These are phyloP conservation scores for Drosophila prolongata DNA, from an alignment of 2,888 invertebrate species.

Conservation along the genomic window DNA sequence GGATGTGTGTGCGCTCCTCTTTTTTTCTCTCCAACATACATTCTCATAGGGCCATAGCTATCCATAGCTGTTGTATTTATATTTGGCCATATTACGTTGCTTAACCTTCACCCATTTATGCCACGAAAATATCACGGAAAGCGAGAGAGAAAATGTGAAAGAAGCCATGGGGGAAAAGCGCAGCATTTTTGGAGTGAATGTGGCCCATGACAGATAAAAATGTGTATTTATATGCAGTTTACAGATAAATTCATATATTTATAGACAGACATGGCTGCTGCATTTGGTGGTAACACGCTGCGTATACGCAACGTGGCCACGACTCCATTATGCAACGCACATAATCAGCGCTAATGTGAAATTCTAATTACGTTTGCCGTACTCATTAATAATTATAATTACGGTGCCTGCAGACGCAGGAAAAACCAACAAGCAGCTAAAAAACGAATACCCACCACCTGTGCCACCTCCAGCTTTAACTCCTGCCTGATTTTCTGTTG, in stretches of 20 bases:
- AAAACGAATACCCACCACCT: slow-evolving; percentile 10
- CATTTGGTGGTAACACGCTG: slow-evolving; percentile 23
- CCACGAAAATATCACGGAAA: slow-evolving; percentile 35
- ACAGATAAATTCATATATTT: slow-evolving; percentile 42
- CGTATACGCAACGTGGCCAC: slow-evolving; percentile 45
- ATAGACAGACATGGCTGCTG: slow-evolving; percentile 24
- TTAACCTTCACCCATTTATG: slow-evolving; percentile 70
- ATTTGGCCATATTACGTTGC: slow-evolving; percentile 65
- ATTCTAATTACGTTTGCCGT: slow-evolving; percentile 61
- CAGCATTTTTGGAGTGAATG: slow-evolving; percentile 23
- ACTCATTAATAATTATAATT: slow-evolving; percentile 67
- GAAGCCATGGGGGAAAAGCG: slow-evolving; percentile 20
- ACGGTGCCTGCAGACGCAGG: slow-evolving; percentile 24
- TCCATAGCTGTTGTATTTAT: slow-evolving; percentile 43
- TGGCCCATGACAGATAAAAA: slow-evolving; percentile 8
- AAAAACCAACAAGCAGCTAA: slow-evolving; percentile 8
- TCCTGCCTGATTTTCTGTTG: slow-evolving; percentile 49
- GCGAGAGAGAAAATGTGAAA: slow-evolving; percentile 9
- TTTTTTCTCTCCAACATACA: slow-evolving; percentile 34
- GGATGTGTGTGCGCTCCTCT: slow-evolving; percentile 37
- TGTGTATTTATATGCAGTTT: slow-evolving; percentile 6
- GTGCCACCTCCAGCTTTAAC: slow-evolving; percentile 8
- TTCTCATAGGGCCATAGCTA: slow-evolving; percentile 37
- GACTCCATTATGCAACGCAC: slow-evolving; percentile 59
- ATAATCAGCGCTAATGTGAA: slow-evolving; percentile 56